A percentile compares a stretch with the other conserved stretches of the same genome.
These are phyloP conservation scores for Pavo muticus DNA, from an alignment of 2,113 vertebrate species.

Conservation along the genomic window DNA sequence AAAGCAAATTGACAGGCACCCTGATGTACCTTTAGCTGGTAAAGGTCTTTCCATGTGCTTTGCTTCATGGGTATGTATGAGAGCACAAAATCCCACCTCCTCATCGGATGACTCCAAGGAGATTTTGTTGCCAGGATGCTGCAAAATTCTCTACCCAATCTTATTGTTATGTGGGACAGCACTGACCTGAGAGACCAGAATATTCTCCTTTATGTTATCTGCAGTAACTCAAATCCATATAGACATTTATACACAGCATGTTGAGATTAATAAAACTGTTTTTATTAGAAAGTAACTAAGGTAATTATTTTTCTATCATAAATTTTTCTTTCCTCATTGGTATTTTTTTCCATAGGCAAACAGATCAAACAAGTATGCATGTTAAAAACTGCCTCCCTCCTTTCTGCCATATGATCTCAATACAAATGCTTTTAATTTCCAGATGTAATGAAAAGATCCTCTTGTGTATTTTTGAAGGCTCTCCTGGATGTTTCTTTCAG, in stretches of 20 bases:
- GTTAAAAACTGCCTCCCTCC: not conserved
- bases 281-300: not conserved
- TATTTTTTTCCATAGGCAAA: not conserved
- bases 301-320: not conserved
- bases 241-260: not conserved
- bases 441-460: not conserved
- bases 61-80: not conserved
- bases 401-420: not conserved
- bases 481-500: not conserved
- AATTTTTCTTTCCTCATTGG: not conserved
- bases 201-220: not conserved
- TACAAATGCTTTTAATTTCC: slow-evolving; percentile 23
- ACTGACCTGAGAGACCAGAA: not conserved
- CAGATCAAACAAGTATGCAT: not conserved
- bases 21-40: not conserved
- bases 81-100: not conserved
- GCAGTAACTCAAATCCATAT: not conserved
- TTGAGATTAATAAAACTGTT: not conserved
- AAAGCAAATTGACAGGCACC: not conserved
- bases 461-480: not conserved
- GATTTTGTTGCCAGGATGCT: not conserved
- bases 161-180: not conserved
- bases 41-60: not conserved
- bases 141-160: not conserved
- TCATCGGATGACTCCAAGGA: not conserved